Conservation (phyloP, 2,113 vertebrate genomes). For the Picathartes gymnocephalus region DNA sequence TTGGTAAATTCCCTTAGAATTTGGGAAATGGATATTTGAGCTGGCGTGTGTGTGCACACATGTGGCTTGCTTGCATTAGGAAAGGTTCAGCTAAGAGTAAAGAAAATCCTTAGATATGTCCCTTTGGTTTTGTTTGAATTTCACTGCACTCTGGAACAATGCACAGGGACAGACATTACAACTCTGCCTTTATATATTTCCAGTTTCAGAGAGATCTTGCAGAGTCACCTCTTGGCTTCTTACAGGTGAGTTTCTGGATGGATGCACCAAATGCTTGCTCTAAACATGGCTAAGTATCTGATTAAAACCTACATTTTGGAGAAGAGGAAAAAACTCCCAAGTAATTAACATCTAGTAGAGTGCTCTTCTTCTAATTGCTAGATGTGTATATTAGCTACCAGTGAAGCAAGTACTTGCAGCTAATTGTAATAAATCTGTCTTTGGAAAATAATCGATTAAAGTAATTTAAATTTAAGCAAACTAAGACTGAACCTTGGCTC, state of each 20-base stretch:
- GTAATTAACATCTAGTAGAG: background rate
- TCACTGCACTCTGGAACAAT: background rate
- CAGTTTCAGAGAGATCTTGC: background rate
- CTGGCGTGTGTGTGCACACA: accelerated
- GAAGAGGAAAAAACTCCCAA: background rate
- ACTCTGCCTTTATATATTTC: background rate
- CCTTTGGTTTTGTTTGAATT: background rate
- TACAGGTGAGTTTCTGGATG: background rate
- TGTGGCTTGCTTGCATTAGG: background rate
- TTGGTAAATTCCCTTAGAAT: background rate
- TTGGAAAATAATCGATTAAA: background rate
- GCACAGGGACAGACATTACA: background rate
- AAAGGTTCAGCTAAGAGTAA: background rate
- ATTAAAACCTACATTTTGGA: background rate
- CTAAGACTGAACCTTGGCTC: background rate
- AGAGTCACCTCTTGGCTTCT: background rate
- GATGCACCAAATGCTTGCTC: background rate
- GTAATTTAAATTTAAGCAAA: background rate
- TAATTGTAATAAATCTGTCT: background rate
- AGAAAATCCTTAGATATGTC: background rate
- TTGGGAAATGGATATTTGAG: background rate
- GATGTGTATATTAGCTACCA: background rate
- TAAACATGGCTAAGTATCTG: background rate
- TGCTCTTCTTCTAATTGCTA: background rate
- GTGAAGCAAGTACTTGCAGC: background rate